phyloP scores from a whole-genome alignment of 2,888 invertebrate species.

The Colletes collaris region DNA sequence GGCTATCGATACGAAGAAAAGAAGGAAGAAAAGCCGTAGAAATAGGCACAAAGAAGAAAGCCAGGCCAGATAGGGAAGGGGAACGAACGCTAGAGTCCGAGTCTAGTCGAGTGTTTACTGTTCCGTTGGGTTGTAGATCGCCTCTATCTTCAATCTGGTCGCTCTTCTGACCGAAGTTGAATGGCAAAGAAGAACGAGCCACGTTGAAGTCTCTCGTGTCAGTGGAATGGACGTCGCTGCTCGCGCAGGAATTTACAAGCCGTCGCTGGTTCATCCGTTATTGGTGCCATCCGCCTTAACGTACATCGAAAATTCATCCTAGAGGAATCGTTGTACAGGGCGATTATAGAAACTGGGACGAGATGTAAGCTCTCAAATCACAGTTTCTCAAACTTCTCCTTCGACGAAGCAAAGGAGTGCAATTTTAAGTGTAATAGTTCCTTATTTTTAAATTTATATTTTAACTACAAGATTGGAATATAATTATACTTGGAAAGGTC shows the following conservation, averaged over 20 bases:
- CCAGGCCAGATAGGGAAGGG: slow-evolving; percentile 4
- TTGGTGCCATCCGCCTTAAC: slow-evolving; percentile 64
- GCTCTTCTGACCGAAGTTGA: slow-evolving; percentile 62
- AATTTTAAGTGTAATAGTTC: too few species aligned
- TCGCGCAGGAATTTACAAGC: slow-evolving; percentile 71
- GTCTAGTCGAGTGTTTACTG: slow-evolving; percentile 72
- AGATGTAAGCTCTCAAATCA: too few species aligned
- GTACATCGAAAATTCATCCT: too few species aligned
- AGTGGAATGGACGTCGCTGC: slow-evolving; percentile 66
- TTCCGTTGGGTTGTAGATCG: slow-evolving; percentile 74
- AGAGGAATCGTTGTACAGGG: too few species aligned
- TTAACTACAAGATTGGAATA: too few species aligned
- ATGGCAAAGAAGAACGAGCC: slow-evolving; percentile 66
- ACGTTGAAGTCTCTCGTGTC: slow-evolving; percentile 56
- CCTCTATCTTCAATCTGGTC: slow-evolving; percentile 74
- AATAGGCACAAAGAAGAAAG: slow-evolving; percentile 17
- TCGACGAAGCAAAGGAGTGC: too few species aligned
- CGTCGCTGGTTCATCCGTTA: slow-evolving; percentile 70
- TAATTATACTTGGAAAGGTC: too few species aligned
- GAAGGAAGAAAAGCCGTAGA: slow-evolving; percentile 12
- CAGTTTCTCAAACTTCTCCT: too few species aligned
- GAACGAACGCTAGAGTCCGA: slow-evolving; percentile 18
- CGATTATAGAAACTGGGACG: too few species aligned
- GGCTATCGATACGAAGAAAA: slow-evolving; percentile 28
- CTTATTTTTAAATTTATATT: too few species aligned